A percentile compares a stretch with the other conserved stretches of the same genome.
phyloP scores from a whole-genome alignment of 2,888 invertebrate genomes.

The Trilocha varians region DNA sequence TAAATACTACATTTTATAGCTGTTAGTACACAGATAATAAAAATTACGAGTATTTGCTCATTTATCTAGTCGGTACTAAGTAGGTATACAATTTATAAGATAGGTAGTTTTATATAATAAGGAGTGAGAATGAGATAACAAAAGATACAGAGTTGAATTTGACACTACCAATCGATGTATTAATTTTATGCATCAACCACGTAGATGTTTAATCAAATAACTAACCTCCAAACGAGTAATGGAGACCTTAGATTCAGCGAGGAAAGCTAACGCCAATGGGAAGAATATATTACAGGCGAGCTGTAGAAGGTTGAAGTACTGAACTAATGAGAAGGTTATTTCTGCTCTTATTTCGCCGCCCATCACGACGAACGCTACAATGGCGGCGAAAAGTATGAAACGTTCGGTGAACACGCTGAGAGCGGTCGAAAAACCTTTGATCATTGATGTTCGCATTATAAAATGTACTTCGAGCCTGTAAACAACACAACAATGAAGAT shows the following conservation, averaged over 20 bases:
- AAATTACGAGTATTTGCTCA: too few relatives aligned
- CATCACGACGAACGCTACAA: slow-evolving; percentile 81
- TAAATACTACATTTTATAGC: too few relatives aligned
- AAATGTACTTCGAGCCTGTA: slow-evolving; percentile 79
- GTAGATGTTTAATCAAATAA: slow-evolving; percentile 1
- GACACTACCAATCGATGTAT: too few relatives aligned
- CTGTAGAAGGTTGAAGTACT: slow-evolving; percentile 83
- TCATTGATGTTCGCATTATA: slow-evolving; percentile 77
- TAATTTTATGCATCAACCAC: not conserved
- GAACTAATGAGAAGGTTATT: slow-evolving; percentile 83
- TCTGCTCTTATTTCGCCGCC: slow-evolving; percentile 76
- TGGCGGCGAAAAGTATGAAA: slow-evolving; percentile 84
- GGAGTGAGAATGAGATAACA: too few relatives aligned
- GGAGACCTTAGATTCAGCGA: slow-evolving; percentile 78
- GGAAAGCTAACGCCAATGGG: slow-evolving; percentile 73
- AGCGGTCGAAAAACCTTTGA: slow-evolving; percentile 77
- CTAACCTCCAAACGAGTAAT: slow-evolving; percentile 75
- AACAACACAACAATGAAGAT: too few relatives aligned
- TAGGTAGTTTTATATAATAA: too few relatives aligned
- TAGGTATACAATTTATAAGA: too few relatives aligned
- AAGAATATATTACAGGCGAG: slow-evolving; percentile 77
- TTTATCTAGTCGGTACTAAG: too few relatives aligned
- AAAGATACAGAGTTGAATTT: too few relatives aligned
- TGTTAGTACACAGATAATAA: too few relatives aligned
- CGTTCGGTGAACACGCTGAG: slow-evolving; percentile 87